phyloP scores from a whole-genome alignment of 1,140 invertebrate species.

The Holcopasites calliopsidis region DNA sequence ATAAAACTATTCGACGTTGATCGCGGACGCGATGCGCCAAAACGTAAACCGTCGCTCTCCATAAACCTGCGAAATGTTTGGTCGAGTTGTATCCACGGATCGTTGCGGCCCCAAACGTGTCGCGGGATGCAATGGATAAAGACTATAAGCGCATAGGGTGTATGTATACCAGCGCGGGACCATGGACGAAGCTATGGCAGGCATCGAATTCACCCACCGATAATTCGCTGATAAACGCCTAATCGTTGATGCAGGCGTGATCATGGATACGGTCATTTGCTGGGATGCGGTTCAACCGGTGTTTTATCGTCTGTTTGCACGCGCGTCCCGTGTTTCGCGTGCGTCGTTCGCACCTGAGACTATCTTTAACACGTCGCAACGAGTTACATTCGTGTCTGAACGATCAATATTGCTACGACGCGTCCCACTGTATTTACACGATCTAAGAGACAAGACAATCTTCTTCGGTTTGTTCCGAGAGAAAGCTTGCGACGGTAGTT shows the following conservation, averaged over 20 bases:
- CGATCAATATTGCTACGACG: not conserved
- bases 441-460: too few species aligned
- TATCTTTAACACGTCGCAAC: conserved; percentile 48
- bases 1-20: conserved; percentile 18
- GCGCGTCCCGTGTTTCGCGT: conserved; percentile 16
- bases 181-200: conserved; percentile 21
- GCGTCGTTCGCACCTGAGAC: conserved; percentile 59
- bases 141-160: not conserved
- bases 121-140: not conserved
- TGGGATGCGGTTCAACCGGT: conserved; percentile 35
- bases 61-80: conserved; percentile 26
- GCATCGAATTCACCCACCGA: conserved; percentile 45
- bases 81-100: conserved; percentile 11
- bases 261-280: conserved; percentile 60
- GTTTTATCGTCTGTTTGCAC: conserved; percentile 62
- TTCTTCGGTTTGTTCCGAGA: too few species aligned
- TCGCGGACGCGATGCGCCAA: not conserved
- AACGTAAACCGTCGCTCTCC: not conserved
- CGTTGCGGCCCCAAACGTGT: conserved; percentile 22
- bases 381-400: not conserved
- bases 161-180: not conserved
- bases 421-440: too few species aligned
- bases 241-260: conserved; percentile 58
- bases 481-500: too few species aligned
- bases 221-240: conserved; percentile 62